Evolutionary conservation across 2,888 invertebrate species (phyloP).

Genomic region (Agrochola circellaris): DNA sequence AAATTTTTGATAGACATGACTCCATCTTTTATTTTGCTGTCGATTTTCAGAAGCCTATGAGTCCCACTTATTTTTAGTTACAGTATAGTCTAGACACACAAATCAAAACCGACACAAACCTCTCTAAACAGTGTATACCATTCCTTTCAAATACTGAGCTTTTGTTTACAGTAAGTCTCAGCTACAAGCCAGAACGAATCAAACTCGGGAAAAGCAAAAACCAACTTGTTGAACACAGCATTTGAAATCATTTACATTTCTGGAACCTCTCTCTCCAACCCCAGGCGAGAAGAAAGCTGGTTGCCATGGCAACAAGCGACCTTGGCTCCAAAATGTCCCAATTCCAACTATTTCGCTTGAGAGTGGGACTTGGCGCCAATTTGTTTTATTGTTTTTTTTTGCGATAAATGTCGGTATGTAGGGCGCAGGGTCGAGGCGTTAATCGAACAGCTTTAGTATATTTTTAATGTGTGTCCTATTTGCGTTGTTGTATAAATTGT

Average conservation of each 20-base stretch:
- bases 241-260: slow-evolving; percentile 7
- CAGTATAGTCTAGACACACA: slow-evolving; percentile 43
- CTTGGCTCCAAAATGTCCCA: slow-evolving; percentile 44
- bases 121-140: slow-evolving; percentile 29
- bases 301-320: slow-evolving; percentile 42
- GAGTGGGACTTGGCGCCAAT: slow-evolving; percentile 50
- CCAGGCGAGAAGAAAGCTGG: slow-evolving; percentile 12
- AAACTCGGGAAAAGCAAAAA: slow-evolving; percentile 17
- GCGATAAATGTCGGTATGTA: slow-evolving; percentile 54
- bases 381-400: slow-evolving; percentile 54
- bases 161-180: slow-evolving; percentile 45
- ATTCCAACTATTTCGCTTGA: slow-evolving; percentile 45
- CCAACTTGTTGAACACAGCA: background rate
- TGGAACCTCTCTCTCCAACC: background rate
- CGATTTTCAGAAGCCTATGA: slow-evolving; percentile 20
- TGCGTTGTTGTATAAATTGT: slow-evolving; percentile 7
- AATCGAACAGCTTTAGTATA: slow-evolving; percentile 25
- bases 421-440: slow-evolving; percentile 48
- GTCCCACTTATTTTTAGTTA: slow-evolving; percentile 22
- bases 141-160: slow-evolving; percentile 35
- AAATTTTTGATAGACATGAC: background rate
- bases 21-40: slow-evolving; percentile 25
- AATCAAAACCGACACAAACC: slow-evolving; percentile 45
- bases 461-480: slow-evolving; percentile 37
- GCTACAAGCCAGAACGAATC: slow-evolving; percentile 5